Conservation (phyloP, 2,113 vertebrate species). For the Neoarius graeffei region DNA sequence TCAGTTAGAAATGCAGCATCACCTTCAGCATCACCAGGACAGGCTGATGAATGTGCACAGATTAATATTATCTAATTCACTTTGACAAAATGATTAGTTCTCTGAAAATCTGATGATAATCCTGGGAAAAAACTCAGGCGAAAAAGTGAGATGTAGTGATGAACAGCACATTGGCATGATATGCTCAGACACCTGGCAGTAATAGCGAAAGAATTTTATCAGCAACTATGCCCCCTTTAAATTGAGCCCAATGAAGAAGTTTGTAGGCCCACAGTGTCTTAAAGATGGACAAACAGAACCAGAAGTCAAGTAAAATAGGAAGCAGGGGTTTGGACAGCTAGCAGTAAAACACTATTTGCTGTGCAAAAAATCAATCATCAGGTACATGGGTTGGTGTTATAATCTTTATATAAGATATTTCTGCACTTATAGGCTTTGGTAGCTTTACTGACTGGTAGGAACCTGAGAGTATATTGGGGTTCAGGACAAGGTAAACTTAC, state of each 20-base stretch:
- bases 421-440: not conserved
- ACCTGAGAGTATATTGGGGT: not conserved
- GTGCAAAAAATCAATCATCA: not conserved
- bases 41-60: not conserved
- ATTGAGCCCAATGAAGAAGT: not conserved
- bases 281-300: not conserved
- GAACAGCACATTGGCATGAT: not conserved
- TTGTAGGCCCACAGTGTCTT: not conserved
- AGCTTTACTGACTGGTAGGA: not conserved
- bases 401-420: not conserved
- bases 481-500: not conserved
- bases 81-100: not conserved
- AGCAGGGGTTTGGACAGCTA: not conserved
- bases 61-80: constrained; percentile 3
- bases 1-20: not conserved
- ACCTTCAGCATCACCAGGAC: not conserved
- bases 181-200: not conserved
- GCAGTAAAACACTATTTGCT: not conserved
- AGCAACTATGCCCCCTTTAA: not conserved
- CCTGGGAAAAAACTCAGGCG: not conserved
- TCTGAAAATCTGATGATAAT: not conserved
- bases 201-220: constrained; percentile 10
- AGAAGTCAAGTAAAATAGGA: not conserved
- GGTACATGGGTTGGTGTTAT: not conserved
- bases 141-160: not conserved